Base-by-base conservation (phyloP, 2,113 vertebrate genomes). In the Stigmatopora argus region DNA sequence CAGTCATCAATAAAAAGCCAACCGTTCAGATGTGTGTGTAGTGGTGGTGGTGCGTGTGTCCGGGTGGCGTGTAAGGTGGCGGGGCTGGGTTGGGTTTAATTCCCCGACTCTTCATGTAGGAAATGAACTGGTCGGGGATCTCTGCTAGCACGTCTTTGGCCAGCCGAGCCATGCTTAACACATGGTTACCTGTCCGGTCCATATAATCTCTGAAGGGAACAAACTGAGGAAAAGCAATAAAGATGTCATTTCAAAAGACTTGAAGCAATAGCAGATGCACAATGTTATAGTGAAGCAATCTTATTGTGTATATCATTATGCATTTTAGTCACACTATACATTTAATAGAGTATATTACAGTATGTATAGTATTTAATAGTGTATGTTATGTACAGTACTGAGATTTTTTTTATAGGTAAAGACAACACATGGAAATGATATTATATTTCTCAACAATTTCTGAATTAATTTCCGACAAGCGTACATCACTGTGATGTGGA, bases 171-270 rank as follows among this genome's bases (percentile, higher is more conserved):
- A 97, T 97, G 79, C 94, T 96, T 34, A 97, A 79, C 75, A 96
- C 94, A 0, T 96, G 92, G 85, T 95, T 95, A 38, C 92, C 93
- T 0, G 93, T 94, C 57, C 94, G 92, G 78, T 94, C 94, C 89
- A 96, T 92, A 18, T 96, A 97, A 84, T 96, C 95, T 55, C 94
- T 90, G 84, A 96, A 96, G 12, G 95, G 94, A 72, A 97, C 95
- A 35, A 97, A 97, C 94, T 96, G 73, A 52, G 71, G 35, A 34
- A 21, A 57, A 74, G 47, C 52, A 72, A 38, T 60, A 61, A 64
- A 57, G 51, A 5, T 17, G 48, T 66, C 8, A 62, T 13, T 19
- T 26, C 17, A 60, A 62, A 21, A 1, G 8, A 51, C 17, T 46
- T 0, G 14, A n/a, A 21, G 10, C n/a, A 19, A 60, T 10, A n/a